A percentile compares a stretch with the other conserved stretches of the same genome.
Conservation (phyloP, 1,140 invertebrate species). For the Pissodes strobi region DNA sequence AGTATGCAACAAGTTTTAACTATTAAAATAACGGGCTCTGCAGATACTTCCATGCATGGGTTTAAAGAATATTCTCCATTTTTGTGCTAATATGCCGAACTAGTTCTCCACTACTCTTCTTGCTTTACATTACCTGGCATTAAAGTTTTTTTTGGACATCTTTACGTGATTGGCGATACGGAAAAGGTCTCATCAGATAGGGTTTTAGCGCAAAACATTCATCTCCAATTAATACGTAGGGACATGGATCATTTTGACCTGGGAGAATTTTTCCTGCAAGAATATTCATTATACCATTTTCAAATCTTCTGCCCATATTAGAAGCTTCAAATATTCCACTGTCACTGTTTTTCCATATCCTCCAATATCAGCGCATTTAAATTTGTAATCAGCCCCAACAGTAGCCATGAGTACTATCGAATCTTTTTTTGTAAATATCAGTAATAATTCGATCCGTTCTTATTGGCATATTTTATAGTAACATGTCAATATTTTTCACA, state of each 20-base stretch:
- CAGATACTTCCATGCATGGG: constrained; percentile 49
- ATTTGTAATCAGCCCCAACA: constrained; percentile 56
- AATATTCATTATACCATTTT: constrained; percentile 37
- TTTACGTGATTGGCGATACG: constrained; percentile 28
- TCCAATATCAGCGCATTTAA: constrained; percentile 57
- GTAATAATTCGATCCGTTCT: constrained; percentile 53
- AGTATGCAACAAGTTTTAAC: constrained; percentile 45
- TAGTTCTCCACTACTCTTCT: constrained; percentile 55
- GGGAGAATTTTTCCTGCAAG: constrained; percentile 34
- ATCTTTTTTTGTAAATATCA: constrained; percentile 57
- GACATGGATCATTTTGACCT: constrained; percentile 40
- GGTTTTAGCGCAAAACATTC: constrained; percentile 54
- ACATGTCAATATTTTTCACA: constrained; percentile 53
- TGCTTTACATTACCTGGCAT: constrained; percentile 51
- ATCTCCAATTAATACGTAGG: constrained; percentile 53
- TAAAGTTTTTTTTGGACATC: constrained; percentile 39
- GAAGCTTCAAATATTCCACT: constrained; percentile 47
- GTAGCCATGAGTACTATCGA: constrained; percentile 55
- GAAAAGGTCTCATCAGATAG: constrained; percentile 49
- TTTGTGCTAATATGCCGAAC: constrained; percentile 55
- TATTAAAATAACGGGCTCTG: constrained; percentile 45
- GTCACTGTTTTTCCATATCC: constrained; percentile 54
- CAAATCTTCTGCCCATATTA: constrained; percentile 46
- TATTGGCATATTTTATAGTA: constrained; percentile 50
- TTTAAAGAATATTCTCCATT: constrained; percentile 51